Percentiles rank a stretch among this genome's conserved stretches.
phyloP scores from a whole-genome alignment of 2,797 vertebrate genomes.

The Gallinago stenura region DNA sequence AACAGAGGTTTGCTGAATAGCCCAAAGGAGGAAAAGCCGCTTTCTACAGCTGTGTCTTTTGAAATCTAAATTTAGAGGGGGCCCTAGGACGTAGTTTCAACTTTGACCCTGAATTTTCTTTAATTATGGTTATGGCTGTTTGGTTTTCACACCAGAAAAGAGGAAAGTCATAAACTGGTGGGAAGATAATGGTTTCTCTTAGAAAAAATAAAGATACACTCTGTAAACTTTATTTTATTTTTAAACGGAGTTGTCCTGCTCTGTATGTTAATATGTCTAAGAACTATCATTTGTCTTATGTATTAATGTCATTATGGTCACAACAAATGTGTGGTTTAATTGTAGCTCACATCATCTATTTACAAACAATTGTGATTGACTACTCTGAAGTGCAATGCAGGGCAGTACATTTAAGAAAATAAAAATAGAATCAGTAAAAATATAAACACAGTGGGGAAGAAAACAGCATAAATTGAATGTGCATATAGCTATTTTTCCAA shows the following conservation, averaged over 20 bases:
- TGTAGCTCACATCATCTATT: not conserved
- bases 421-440: not conserved
- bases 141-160: not conserved
- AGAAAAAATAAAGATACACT: not conserved
- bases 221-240: not conserved
- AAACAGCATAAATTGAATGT: not conserved
- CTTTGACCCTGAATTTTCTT: not conserved
- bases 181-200: not conserved
- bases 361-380: not conserved
- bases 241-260: not conserved
- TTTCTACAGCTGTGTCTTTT: not conserved
- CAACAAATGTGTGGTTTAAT: not conserved
- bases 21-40: not conserved
- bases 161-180: not conserved
- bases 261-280: not conserved
- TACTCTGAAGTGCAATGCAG: not conserved
- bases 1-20: not conserved
- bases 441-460: not conserved
- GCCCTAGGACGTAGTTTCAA: not conserved
- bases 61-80: not conserved
- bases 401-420: not conserved
- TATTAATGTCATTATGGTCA: not conserved
- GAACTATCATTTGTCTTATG: not conserved
- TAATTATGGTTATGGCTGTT: not conserved
- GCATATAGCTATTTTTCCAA: not conserved